Conservation (phyloP, 2,113 vertebrate species). For the Oncorhynchus nerka region DNA sequence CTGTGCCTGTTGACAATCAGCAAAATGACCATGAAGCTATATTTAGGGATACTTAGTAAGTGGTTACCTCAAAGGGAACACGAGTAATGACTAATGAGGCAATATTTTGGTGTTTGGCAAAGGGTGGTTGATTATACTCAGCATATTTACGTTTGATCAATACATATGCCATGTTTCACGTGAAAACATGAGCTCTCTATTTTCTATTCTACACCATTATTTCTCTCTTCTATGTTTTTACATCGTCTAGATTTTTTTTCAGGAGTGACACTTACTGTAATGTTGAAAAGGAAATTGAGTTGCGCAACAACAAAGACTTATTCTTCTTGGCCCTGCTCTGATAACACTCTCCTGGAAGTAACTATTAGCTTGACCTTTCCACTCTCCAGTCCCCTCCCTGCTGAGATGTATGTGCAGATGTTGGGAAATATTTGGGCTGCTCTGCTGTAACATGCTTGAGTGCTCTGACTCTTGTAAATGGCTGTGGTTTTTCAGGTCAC, state of each 20-base stretch:
- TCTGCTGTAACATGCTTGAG: constrained; percentile 4
- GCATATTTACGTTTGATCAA: no score
- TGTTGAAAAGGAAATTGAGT: no score
- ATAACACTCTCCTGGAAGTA: constrained; percentile 14
- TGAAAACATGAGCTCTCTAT: no score
- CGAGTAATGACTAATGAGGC: no score
- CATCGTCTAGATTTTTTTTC: no score
- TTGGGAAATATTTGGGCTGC: constrained; percentile 16
- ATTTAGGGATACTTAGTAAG: constrained; percentile 16
- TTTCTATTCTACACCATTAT: no score
- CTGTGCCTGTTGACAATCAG: constrained; percentile 29
- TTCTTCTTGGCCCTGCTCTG: background rate
- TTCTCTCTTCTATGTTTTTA: no score
- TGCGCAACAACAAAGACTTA: background rate
- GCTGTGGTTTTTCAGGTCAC: background rate
- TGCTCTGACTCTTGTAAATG: background rate
- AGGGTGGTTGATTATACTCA: no score
- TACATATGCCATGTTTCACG: no score
- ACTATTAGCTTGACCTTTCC: constrained; percentile 10
- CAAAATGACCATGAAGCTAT: constrained; percentile 26
- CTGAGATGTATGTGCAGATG: constrained; percentile 10
- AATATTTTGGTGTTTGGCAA: no score
- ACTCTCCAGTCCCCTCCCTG: constrained; percentile 14
- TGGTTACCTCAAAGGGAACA: no score
- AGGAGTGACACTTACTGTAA: no score